These are phyloP conservation scores for Drosophila suboccidentalis DNA, from an alignment of 2,888 invertebrate genomes.

Conservation along the genomic window DNA sequence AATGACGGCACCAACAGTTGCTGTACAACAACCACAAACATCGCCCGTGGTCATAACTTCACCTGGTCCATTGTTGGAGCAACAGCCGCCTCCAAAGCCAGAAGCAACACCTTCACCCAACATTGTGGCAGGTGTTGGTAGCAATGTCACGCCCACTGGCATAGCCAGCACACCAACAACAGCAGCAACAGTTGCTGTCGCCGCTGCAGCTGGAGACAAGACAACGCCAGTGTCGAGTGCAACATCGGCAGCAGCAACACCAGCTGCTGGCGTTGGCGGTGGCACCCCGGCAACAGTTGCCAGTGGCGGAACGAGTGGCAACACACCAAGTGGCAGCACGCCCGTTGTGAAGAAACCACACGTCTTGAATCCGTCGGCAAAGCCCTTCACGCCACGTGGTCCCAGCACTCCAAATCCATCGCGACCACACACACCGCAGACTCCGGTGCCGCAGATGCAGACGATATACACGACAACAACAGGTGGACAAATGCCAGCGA, in stretches of 20 bases:
- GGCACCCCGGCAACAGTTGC: constrained; percentile 23
- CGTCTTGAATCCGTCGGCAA: constrained; percentile 93
- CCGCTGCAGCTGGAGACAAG: constrained; percentile 29
- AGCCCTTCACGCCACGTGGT: constrained; percentile 93
- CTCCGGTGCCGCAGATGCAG: constrained; percentile 87
- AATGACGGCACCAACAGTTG: constrained; percentile 53
- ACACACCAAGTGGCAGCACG: constrained; percentile 66
- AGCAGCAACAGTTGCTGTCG: constrained; percentile 25
- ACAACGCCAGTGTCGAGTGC: constrained; percentile 21
- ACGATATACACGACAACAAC: constrained; percentile 81
- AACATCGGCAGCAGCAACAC: constrained; percentile 12
- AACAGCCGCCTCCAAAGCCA: constrained; percentile 62
- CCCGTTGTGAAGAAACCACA: constrained; percentile 88
- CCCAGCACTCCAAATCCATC: constrained; percentile 88
- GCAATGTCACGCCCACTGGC: constrained; percentile 63
- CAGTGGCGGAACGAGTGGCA: constrained; percentile 34
- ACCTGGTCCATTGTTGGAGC: constrained; percentile 65
- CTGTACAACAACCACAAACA: constrained; percentile 73
- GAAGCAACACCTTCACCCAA: constrained; percentile 59
- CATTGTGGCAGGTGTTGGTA: constrained; percentile 27
- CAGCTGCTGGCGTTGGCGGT: constrained; percentile 2
- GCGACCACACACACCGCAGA: constrained; percentile 94
- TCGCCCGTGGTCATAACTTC: constrained; percentile 74
- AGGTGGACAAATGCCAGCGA: constrained; percentile 80
- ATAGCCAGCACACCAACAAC: constrained; percentile 58